These are phyloP conservation scores for Protomyctophum bolini DNA, from an alignment of 2,113 vertebrate genomes.

Conservation along the genomic window DNA sequence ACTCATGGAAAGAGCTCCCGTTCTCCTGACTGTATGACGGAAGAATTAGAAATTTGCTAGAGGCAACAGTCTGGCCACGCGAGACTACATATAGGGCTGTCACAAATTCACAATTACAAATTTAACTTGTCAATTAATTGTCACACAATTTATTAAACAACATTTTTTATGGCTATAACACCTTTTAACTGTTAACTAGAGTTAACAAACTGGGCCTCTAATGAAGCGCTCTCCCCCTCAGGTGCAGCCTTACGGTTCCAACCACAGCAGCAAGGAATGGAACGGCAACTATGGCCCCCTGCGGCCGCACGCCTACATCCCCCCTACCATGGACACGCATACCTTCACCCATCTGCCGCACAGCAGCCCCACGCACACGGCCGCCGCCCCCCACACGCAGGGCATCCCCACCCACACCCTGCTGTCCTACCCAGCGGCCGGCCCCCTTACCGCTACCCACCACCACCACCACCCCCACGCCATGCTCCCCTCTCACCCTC, in stretches of 20 bases:
- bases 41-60: no score
- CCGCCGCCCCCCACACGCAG: slow-evolving; percentile 69
- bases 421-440: slow-evolving; percentile 83
- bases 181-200: no score
- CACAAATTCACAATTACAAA: no score
- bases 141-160: no score
- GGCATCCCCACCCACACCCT: slow-evolving; percentile 83
- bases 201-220: no score
- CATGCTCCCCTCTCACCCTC: slow-evolving; percentile 85
- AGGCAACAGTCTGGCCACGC: no score
- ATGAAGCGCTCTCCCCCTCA: slow-evolving; percentile 45
- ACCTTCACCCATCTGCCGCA: slow-evolving; percentile 87
- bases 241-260: slow-evolving; percentile 89
- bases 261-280: slow-evolving; percentile 87
- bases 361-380: slow-evolving; percentile 87
- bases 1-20: no score
- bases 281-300: slow-evolving; percentile 90
- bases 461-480: slow-evolving; percentile 78
- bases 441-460: slow-evolving; percentile 65
- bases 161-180: no score
- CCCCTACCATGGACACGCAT: slow-evolving; percentile 82
- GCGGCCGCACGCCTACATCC: slow-evolving; percentile 90
- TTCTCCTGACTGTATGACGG: no score
- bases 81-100: no score
- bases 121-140: no score